Evolutionary conservation across 2,113 vertebrate species (phyloP).

Genomic region (Pelecanus crispus): DNA sequence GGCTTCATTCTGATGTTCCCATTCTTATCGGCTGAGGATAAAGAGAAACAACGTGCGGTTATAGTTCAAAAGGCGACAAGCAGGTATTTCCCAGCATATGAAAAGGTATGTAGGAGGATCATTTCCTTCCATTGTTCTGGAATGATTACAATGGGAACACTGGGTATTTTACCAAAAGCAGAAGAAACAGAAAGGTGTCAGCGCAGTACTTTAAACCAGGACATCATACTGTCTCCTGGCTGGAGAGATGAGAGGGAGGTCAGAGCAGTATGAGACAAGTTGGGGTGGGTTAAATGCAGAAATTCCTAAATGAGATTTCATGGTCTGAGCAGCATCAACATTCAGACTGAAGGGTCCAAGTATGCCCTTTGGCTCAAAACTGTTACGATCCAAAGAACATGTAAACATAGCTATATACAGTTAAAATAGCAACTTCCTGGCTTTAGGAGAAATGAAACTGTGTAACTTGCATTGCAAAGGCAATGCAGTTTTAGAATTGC

Average conservation of each 20-base stretch:
- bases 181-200: neutral
- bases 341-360: neutral
- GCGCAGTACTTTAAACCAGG: neutral
- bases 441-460: neutral
- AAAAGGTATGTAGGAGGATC: constrained; percentile 75
- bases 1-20: constrained; percentile 71
- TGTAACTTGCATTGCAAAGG: neutral
- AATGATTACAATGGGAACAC: neutral
- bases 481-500: neutral
- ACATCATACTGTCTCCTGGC: neutral
- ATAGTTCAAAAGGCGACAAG: constrained; percentile 75
- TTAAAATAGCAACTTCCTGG: neutral
- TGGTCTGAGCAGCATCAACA: neutral
- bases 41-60: constrained; percentile 53
- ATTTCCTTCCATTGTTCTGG: neutral
- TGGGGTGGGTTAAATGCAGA: neutral
- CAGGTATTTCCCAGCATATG: constrained; percentile 84
- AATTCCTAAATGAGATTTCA: neutral
- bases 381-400: neutral
- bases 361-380: neutral
- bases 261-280: neutral
- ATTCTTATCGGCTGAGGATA: constrained; percentile 67
- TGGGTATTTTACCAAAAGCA: neutral
- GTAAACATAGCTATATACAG: neutral
- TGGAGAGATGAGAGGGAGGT: neutral